Base-by-base conservation (phyloP, 2,113 vertebrate species). In the Centropus bengalensis region DNA sequence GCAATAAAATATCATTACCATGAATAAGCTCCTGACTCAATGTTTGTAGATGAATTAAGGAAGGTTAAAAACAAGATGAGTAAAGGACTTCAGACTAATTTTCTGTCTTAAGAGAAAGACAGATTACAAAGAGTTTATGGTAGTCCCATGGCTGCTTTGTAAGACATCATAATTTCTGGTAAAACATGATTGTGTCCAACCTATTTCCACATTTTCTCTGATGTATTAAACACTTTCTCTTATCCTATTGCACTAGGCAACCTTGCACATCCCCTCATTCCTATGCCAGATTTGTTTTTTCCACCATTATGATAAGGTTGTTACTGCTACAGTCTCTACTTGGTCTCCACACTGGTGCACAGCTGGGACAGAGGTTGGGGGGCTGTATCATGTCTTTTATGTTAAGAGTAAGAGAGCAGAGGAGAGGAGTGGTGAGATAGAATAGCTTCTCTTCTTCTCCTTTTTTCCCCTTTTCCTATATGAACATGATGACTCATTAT, bases 401-500 rank as follows among this genome's bases (percentile, higher is more conserved):
- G 27, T 44, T 32, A 60, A 27, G 42, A 93, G 13, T 1, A 13
- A 47, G 59, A 78, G 70, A 68, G n/a, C 24, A 93, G 54, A 59
- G 30, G 24, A 64, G 93, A 93, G 66, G 86, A 91, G 51, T 59
- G 59, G 8, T 8, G 59, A 80, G 76, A 74, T 12, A 23, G 47
- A 86, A 78, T 40, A 90, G 87, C 42, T 86, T 63, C 45, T 76
- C 73, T 62, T 85, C 42, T 54, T 24, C 40, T 92, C 58, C 71
- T 32, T 91, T 49, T 80, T 42, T 71, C 63, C 78, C 55, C 5
- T 71, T 71, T 91, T 64, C 63, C 78, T 71, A 74, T 27, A 89
- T 63, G 71, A 94, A 91, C 59, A 66, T 91, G 90, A 90, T 83
- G 82, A 96, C 76, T 96, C 92, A 95, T 94, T 96, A 94, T 78